Evolutionary conservation across 2,797 vertebrate species (phyloP).

Genomic region (Ctenochaetus hawaiiensis): DNA sequence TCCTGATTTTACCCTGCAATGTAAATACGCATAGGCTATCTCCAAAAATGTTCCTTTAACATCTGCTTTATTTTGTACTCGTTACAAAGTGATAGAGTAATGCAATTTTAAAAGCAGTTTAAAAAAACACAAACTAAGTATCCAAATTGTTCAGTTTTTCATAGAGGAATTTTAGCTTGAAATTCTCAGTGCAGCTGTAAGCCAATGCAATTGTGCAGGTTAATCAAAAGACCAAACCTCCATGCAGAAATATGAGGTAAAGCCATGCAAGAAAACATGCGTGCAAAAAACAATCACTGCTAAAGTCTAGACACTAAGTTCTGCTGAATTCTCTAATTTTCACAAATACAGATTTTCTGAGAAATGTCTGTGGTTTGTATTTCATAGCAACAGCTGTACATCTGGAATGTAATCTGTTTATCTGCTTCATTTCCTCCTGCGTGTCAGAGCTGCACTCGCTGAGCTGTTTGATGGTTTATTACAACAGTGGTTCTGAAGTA

Average conservation of each 20-base stretch:
- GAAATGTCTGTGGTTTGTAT: constrained; percentile 22
- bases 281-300: neutral
- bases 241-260: constrained; percentile 9
- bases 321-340: constrained; percentile 1
- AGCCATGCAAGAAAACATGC: constrained; percentile 22
- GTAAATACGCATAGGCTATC: neutral
- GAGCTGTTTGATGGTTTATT: constrained; percentile 15
- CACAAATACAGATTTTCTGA: constrained; percentile 26
- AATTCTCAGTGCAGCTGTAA: neutral
- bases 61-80: neutral
- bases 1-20: neutral
- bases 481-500: constrained; percentile 32
- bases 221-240: neutral
- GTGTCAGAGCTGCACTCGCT: constrained; percentile 25
- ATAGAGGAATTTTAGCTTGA: neutral
- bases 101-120: neutral
- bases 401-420: constrained; percentile 22
- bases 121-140: neutral
- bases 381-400: neutral
- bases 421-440: constrained; percentile 55
- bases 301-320: neutral
- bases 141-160: neutral
- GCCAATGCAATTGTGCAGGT: too few species aligned
- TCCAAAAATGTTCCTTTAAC: neutral
- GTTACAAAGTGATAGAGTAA: neutral